Evolutionary conservation across 2,888 invertebrate species (phyloP), one percentile per base, ranked within the genome.

Genomic region (Julus scandinavius): DNA sequence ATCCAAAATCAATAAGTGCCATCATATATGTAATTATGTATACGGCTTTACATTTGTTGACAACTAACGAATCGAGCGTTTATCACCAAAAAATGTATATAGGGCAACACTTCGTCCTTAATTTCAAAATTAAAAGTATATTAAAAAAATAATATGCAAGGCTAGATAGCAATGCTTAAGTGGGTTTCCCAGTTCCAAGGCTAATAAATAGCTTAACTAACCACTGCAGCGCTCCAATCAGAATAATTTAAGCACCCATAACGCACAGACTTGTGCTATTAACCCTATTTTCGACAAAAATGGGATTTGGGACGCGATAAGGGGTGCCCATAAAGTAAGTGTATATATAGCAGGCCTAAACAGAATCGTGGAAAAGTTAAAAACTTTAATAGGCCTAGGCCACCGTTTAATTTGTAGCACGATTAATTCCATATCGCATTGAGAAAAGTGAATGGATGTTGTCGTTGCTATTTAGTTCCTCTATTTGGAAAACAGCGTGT

Each of bases 261-360:
- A 63, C 63, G 63, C 63, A 63, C 63, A 63, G 63, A 63, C 20
- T 63, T 63, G 63, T 63, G 63, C 63, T 63, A 63, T 63, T 63
- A 63, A 63, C 63, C 63, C 63, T 63, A 63, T 63, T 63, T 63
- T 17, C n/a, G 20, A 63, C 63, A 20, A 63, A 63, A 63, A 63
- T 63, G 63, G 63, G 63, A 63, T 63, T 63, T 63, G 63, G 63
- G 63, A 63, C 63, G 63, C 63, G 63, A 63, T 63, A 63, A 63
- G 63, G 63, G 63, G 63, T 63, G 63, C 20, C 20, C 63, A 20
- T 63, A 63, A 63, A 63, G 63, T 63, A 20, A 13, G 13, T 63
- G 20, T 63, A 20, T 20, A 63, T 63, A 20, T 20, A 63, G 63
- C 20, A 63, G 63, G 63, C 20, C 63, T 63, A 63, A 63, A 20